Evolutionary conservation across 2,797 vertebrate species (phyloP), one percentile per base, ranked within the genome.

Genomic region (Helicolenus hilgendorfi): DNA sequence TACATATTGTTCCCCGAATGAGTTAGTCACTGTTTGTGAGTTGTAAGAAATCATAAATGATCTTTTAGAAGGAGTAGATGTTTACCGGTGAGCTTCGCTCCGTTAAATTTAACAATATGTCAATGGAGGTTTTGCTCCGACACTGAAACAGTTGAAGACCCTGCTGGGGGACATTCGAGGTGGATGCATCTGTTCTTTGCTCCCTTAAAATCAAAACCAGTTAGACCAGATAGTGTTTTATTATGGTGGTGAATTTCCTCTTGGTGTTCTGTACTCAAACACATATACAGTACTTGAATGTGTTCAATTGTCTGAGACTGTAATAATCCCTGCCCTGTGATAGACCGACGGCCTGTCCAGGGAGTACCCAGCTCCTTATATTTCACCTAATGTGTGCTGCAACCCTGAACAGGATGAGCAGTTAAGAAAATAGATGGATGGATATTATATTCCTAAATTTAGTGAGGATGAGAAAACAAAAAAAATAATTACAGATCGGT

Each of bases 401-500:
- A 84, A 14, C 86, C 85, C 64, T 69, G 77, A 87, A 81, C 63
- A 72, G 70, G 77, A 75, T 41, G 56, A 86, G 76, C 65, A 49
- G 60, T 77, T 91, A 45, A 58, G 45, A 77, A 85, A 89, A 79
- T 63, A 36, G 59, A 88, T 69, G 49, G 71, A 41, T 58, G 72
- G 31, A 82, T 80, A 76, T 93, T 81, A 70, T n/a, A 64, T 82
- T 86, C 53, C 35, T 69, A 13, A 71, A 84, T 93, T 91, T 71
- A 69, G 41, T 22, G 33, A 72, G 79, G 72, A 89, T 82, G 77
- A 65, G 72, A 84, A 81, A 83, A 88, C 65, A 68, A 80, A 80
- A 86, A 86, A 80, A 84, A 90, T 59, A 88, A 90, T 87, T 77
- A 77, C 29, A 53, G 78, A 89, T 83, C 5, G 60, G 85, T 83